Base-by-base conservation (phyloP, 1,140 invertebrate species). In the Lethocerus indicus region DNA sequence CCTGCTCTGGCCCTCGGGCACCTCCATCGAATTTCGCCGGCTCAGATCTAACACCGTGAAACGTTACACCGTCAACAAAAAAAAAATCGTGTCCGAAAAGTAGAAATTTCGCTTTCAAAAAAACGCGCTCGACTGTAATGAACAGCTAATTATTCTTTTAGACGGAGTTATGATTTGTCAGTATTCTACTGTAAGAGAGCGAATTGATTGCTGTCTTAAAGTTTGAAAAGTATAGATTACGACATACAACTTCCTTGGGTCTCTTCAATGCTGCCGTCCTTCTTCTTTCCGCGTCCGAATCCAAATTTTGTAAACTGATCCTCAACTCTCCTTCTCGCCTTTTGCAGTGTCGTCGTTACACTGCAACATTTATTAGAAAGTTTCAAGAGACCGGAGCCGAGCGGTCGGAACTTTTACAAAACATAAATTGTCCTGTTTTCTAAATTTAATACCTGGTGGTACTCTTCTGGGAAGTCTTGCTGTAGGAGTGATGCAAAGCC, bases 211-310 rank as follows among this genome's bases (percentile, higher is more conserved):
- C n/a, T n/a, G n/a, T n/a, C n/a, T n/a, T n/a, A n/a, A n/a, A n/a
- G n/a, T n/a, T n/a, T n/a, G n/a, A n/a, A n/a, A n/a, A n/a, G n/a
- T n/a, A n/a, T n/a, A n/a, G n/a, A n/a, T n/a, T n/a, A n/a, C n/a
- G n/a, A n/a, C 75, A 76, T 64, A 82, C 81, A 79, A 61, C 71
- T 78, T 56, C 81, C 80, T 52, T 79, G 75, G 14, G 78, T 71
- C 63, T 90, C 87, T 68, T 92, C 87, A 50, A 81, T 76, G 61
- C 81, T 87, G 23, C 84, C 82, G 63, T 88, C 84, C 64, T 87
- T 86, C 63, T 86, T 87, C 59, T 67, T 70, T 25, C 83, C 84
- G 53, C 74, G 74, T 0, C 70, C 67, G 52, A 78, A 69, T 3
- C 84, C 81, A 62, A 78, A 74, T 63, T 85, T 85, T 59, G 75